Conservation (phyloP, 2,113 vertebrate genomes). For the Mola mola region DNA sequence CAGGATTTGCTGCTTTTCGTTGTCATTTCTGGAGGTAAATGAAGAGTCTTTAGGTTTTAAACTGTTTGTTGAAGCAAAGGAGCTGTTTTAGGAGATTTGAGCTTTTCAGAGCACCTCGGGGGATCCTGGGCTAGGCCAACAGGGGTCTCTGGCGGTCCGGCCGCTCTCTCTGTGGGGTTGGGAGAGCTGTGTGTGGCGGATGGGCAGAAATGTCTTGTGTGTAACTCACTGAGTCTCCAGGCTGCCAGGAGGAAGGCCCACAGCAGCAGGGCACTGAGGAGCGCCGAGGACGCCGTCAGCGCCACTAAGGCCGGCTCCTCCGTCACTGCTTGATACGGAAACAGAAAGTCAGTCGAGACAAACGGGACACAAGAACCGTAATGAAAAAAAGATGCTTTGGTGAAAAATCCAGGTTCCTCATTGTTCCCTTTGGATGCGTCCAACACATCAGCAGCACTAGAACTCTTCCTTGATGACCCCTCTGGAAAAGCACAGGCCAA, state of each 20-base stretch:
- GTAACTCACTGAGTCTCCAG: constrained; percentile 62
- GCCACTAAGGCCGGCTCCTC: constrained; percentile 35
- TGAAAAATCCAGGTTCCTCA: constrained; percentile 25
- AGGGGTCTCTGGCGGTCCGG: background rate
- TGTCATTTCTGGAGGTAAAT: too few species aligned
- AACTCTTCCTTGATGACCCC: background rate
- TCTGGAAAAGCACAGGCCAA: constrained; percentile 8
- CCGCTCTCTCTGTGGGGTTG: constrained; percentile 21
- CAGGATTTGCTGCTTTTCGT: too few species aligned
- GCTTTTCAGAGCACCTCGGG: constrained; percentile 39
- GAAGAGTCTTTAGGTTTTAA: too few species aligned
- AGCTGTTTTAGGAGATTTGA: too few species aligned
- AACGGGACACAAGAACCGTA: background rate
- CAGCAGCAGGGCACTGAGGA: constrained; percentile 59
- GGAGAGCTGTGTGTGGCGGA: constrained; percentile 1
- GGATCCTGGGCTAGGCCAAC: constrained; percentile 18
- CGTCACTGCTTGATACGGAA: constrained; percentile 32
- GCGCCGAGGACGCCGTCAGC: constrained; percentile 49
- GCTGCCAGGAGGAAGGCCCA: constrained; percentile 61
- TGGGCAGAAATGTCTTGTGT: background rate
- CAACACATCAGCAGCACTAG: background rate
- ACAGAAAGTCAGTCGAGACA: background rate
- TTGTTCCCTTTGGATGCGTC: constrained; percentile 34
- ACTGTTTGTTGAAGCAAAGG: too few species aligned
- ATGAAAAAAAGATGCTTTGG: background rate